These are phyloP conservation scores for Chloroclystis v-ata DNA, from an alignment of 2,888 invertebrate genomes.

Conservation along the genomic window DNA sequence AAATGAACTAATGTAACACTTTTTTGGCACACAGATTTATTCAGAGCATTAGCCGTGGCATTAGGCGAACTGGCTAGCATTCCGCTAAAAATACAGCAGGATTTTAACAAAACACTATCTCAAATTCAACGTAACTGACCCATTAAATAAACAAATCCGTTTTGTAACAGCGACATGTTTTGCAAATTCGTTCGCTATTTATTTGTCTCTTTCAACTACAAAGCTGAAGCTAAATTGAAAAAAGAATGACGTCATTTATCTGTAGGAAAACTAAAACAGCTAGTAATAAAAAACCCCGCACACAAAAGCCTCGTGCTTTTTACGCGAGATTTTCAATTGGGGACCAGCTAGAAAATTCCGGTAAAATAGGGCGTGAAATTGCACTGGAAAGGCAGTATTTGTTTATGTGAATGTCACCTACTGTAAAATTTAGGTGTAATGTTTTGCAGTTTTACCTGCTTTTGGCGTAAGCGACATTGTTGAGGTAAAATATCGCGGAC, in stretches of 20 bases:
- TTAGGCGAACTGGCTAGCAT: conserved; percentile 13
- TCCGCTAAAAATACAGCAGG: conserved; percentile 15
- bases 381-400: conserved; percentile 66
- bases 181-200: conserved; percentile 27
- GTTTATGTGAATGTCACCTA: conserved; percentile 58
- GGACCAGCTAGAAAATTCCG: conserved; percentile 53
- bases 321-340: conserved; percentile 63
- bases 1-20: too few species aligned
- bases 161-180: conserved; percentile 19
- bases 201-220: conserved; percentile 36
- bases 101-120: conserved; percentile 18
- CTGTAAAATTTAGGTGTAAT: conserved; percentile 60
- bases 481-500: conserved; percentile 29
- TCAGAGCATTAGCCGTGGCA: neutral
- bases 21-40: too few species aligned
- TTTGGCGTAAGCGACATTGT: conserved; percentile 43
- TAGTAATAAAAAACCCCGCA: conserved; percentile 57
- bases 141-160: conserved; percentile 20
- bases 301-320: conserved; percentile 52
- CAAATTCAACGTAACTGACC: conserved; percentile 20
- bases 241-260: conserved; percentile 61
- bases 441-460: conserved; percentile 31
- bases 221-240: conserved; percentile 58
- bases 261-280: conserved; percentile 54
- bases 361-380: conserved; percentile 75